Conservation (phyloP, 2,888 invertebrate species). For the Tricholauxania praeusta region DNA sequence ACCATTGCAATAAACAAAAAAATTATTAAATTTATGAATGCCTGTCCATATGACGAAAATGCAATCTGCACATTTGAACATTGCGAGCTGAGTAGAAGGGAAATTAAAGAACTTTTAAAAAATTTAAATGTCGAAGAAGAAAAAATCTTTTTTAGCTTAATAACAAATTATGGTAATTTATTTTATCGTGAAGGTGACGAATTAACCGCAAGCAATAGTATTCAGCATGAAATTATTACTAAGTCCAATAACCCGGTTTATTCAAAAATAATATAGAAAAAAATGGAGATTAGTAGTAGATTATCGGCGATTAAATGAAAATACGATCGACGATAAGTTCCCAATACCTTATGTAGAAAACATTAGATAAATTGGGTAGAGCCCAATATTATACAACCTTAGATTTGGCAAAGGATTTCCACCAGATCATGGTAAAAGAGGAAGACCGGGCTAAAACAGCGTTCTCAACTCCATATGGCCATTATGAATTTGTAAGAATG, state of each 20-base stretch:
- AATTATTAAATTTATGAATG: too few species aligned
- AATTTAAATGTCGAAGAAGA: background rate
- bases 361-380: slow-evolving; percentile 22
- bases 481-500: slow-evolving; percentile 30
- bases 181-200: background rate
- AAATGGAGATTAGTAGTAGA: too few species aligned
- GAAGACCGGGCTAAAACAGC: slow-evolving; percentile 29
- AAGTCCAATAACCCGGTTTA: too few species aligned
- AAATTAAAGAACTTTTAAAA: background rate
- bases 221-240: slow-evolving; percentile 16
- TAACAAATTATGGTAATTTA: background rate
- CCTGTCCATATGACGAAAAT: too few species aligned
- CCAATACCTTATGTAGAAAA: slow-evolving; percentile 9
- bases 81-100: background rate
- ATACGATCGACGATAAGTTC: too few species aligned
- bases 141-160: slow-evolving; percentile 10
- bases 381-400: slow-evolving; percentile 21
- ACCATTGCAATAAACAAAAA: too few species aligned
- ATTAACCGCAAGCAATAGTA: background rate
- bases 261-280: too few species aligned
- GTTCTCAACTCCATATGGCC: too few species aligned
- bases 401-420: slow-evolving; percentile 25
- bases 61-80: too few species aligned
- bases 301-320: too few species aligned
- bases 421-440: slow-evolving; percentile 25